Evolutionary conservation across 1,140 invertebrate genomes (phyloP).

Genomic region (Dryas iulia): DNA sequence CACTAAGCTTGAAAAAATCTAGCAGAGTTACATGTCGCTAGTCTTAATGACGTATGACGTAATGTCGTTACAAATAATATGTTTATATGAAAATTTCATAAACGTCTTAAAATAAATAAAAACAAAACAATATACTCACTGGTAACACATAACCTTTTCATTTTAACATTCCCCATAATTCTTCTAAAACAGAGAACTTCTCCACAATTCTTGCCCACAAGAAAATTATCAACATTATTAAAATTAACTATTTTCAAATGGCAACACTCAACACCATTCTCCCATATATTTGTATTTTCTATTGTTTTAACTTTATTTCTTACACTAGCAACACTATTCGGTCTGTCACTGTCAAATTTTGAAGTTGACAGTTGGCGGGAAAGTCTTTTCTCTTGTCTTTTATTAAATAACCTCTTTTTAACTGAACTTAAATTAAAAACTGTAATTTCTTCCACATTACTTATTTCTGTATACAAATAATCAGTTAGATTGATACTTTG

Average conservation of each 20-base stretch:
- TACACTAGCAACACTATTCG: constrained; percentile 52
- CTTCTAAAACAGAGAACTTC: constrained; percentile 57
- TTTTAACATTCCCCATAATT: constrained; percentile 42
- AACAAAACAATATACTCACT: constrained; percentile 44
- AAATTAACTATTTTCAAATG: constrained; percentile 58
- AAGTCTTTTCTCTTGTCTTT: constrained; percentile 45
- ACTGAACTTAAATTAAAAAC: constrained; percentile 60
- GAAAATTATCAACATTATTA: constrained; percentile 47
- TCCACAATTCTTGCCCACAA: constrained; percentile 58
- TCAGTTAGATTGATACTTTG: constrained; percentile 53
- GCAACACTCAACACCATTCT: constrained; percentile 46
- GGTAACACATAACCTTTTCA: constrained; percentile 47
- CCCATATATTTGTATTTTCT: constrained; percentile 42
- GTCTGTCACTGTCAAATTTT: constrained; percentile 44
- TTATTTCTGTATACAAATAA: constrained; percentile 34
- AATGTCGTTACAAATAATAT: too few species aligned
- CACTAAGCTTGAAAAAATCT: too few species aligned
- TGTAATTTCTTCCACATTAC: constrained; percentile 22
- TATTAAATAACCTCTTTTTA: constrained; percentile 51
- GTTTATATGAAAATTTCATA: too few species aligned
- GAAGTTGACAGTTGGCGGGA: constrained; percentile 40
- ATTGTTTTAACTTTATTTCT: constrained; percentile 32
- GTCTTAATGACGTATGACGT: too few species aligned
- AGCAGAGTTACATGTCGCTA: too few species aligned
- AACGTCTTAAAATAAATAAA: background rate